Base-by-base conservation (phyloP, 2,888 invertebrate species). In the Lysandra coridon region DNA sequence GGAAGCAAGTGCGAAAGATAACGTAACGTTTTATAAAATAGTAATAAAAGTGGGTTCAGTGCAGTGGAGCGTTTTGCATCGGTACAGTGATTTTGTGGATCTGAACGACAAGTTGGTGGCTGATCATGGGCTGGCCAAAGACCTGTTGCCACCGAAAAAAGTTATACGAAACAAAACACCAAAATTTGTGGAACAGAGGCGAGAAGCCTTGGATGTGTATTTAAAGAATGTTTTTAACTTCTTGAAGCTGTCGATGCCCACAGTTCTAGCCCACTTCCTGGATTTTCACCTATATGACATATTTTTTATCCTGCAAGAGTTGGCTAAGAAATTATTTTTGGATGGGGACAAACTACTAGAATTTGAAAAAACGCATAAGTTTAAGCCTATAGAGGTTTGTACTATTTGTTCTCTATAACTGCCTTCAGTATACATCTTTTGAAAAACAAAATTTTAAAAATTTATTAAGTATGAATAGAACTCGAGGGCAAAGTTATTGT, bases 131-230 rank as follows among this genome's bases (percentile, higher is more conserved):
- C 81, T 84, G 4, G 96, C 97, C 7, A 98, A 97, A 88, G 98
- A 98, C 85, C 95, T 98, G 80, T 92, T 99, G 23, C 99, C 99
- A 14, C 98, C 98, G 0, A 99, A 99, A 91, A 99, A 98, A 93
- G 95, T 98, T 4, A 97, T 99, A 85, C 97, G 99, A 1, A 99
- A 98, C 87, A 98, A 97, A 90, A 97, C 97, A 82, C 97, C 98
- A 0, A 95, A 96, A 80, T 99, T 99, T 88, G 95, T 99, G 1
- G 86, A 87, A 88, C 83, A 83, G 79, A 83, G 83, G 62, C 83
- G 83, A 12, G 83, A 83, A 78, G 83, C 83, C 33, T 78, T 83
- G 73, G 81, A 83, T 78, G 83, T 95, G 78, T 99, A 99, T 90
- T 93, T 99, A 77, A 96, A 96, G 85, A 96, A 96, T 83, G 95